Evolutionary conservation across 2,113 vertebrate genomes (phyloP).

Genomic region (Chunga burmeisteri): DNA sequence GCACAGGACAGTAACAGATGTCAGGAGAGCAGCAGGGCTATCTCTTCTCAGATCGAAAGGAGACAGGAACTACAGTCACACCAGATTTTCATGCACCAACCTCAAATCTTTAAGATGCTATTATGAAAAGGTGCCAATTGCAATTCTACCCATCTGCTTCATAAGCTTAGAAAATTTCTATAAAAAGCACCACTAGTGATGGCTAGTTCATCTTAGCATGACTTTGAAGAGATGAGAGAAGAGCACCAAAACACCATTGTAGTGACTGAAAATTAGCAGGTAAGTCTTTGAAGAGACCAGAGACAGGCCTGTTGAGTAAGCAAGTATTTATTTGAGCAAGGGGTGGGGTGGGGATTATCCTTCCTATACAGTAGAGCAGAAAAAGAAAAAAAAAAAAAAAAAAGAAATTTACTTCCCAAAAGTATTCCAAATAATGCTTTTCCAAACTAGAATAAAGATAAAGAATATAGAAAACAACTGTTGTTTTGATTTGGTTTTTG

Average conservation of each 20-base stretch:
- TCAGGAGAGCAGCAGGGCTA: neutral
- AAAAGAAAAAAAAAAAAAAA: neutral
- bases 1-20: conserved; percentile 7
- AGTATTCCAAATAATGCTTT: neutral
- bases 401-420: neutral
- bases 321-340: neutral
- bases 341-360: too few relatives aligned
- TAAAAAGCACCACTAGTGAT: neutral
- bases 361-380: neutral
- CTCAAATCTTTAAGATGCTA: neutral
- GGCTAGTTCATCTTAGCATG: neutral
- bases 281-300: neutral
- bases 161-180: neutral
- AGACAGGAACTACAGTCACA: neutral
- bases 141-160: neutral
- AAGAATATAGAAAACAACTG: neutral
- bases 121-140: neutral
- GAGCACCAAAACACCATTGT: neutral
- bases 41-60: neutral
- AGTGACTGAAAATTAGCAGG: neutral
- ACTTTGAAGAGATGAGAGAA: neutral
- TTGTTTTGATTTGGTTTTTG: neutral
- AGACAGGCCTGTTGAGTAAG: neutral
- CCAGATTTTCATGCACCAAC: neutral
- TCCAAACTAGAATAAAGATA: neutral